A percentile compares a stretch with the other conserved stretches of the same genome.
Evolutionary conservation across 2,888 invertebrate species (phyloP).

Genomic region (Polia nebulosa): DNA sequence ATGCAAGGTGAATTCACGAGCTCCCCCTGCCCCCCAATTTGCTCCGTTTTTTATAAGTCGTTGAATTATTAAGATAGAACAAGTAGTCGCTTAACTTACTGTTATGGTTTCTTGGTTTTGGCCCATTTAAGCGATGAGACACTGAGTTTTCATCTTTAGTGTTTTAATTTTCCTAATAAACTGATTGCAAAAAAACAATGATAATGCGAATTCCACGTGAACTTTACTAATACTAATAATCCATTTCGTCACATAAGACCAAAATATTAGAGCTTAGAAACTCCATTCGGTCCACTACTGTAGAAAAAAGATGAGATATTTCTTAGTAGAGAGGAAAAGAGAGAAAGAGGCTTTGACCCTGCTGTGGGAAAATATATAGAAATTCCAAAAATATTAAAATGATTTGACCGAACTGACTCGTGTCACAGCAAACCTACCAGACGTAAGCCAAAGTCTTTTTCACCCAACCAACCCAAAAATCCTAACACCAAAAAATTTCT

Average conservation of each 20-base stretch:
- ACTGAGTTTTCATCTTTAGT: constrained; percentile 21
- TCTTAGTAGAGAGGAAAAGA: too few species aligned
- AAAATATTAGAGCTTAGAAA: too few species aligned
- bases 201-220: too few species aligned
- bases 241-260: too few species aligned
- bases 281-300: too few species aligned
- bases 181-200: neutral
- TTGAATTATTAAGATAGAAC: constrained; percentile 84
- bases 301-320: too few species aligned
- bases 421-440: neutral
- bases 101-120: constrained; percentile 75
- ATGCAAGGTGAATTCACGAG: constrained; percentile 80
- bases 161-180: neutral
- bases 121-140: constrained; percentile 13
- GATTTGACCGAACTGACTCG: neutral
- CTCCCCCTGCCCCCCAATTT: constrained; percentile 74
- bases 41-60: constrained; percentile 82
- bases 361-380: too few species aligned
- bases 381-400: too few species aligned
- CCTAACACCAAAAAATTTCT: constrained; percentile 37
- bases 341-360: too few species aligned
- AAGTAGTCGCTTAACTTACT: constrained; percentile 83
- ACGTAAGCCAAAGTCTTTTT: neutral
- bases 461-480: constrained; percentile 43
- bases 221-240: too few species aligned